phyloP scores from a whole-genome alignment of 2,888 invertebrate species.

The Torymus tubicola region DNA sequence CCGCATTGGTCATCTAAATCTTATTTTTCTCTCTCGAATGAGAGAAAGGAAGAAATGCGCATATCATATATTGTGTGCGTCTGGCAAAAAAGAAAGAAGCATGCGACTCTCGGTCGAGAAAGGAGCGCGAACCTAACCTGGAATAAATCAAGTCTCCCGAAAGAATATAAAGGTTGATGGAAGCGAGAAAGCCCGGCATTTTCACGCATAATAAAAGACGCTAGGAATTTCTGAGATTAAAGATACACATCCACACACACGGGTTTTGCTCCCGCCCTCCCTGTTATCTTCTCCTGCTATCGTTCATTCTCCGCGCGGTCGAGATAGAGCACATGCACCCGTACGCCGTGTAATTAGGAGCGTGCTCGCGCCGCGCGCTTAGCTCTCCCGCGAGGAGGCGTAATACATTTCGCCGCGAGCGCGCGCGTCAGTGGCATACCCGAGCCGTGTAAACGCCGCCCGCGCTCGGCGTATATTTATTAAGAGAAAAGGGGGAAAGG shows the following conservation, averaged over 20 bases:
- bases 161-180: too few species aligned
- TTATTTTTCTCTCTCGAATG: neutral
- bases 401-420: neutral
- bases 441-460: neutral
- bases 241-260: slow-evolving; percentile 14
- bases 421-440: too few species aligned
- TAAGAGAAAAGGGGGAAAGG: slow-evolving; percentile 41
- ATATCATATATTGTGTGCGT: neutral
- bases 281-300: slow-evolving; percentile 33
- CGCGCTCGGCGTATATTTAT: slow-evolving; percentile 35
- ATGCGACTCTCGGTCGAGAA: neutral
- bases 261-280: neutral
- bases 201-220: slow-evolving; percentile 46
- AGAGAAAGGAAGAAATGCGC: too few species aligned
- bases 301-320: neutral
- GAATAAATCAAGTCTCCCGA: slow-evolving; percentile 25
- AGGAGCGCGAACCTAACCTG: neutral
- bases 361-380: too few species aligned
- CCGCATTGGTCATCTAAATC: neutral
- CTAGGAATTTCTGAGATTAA: slow-evolving; percentile 36
- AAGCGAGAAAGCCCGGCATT: slow-evolving; percentile 24
- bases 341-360: slow-evolving; percentile 50
- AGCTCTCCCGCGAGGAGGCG: neutral
- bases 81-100: slow-evolving; percentile 2
- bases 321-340: neutral